Conservation (phyloP, 2,888 invertebrate species). For the Rotaria magnacalcarata region DNA sequence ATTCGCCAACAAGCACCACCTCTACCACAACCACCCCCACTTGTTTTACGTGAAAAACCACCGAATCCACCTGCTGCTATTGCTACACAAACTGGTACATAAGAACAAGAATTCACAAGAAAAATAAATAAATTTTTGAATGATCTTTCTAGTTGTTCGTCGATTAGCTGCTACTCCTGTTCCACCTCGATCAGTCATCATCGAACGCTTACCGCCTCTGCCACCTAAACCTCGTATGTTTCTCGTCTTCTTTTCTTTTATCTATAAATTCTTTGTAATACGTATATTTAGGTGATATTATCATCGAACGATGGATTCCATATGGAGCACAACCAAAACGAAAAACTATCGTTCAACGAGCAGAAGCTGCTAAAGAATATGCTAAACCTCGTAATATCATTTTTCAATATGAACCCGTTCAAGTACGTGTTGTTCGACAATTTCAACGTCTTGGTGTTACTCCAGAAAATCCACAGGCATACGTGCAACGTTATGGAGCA, state of each 20-base stretch:
- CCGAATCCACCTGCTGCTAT: not conserved
- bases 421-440: conserved; percentile 41
- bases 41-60: conserved; percentile 30
- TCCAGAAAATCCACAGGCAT: conserved; percentile 34
- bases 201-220: not conserved
- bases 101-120: too few relatives aligned
- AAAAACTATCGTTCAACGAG: conserved; percentile 15
- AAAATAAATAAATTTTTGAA: not conserved
- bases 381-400: conserved; percentile 3
- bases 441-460: conserved; percentile 42
- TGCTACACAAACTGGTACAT: not conserved
- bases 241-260: not conserved
- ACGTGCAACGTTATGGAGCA: conserved; percentile 38
- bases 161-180: conserved; percentile 9
- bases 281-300: conserved; percentile 26
- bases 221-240: conserved; percentile 14
- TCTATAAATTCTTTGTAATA: not conserved
- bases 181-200: conserved; percentile 28
- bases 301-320: conserved; percentile 27
- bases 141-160: not conserved
- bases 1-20: not conserved
- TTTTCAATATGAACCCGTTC: conserved; percentile 42
- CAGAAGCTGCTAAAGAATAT: not conserved
- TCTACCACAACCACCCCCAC: conserved; percentile 17
- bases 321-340: not conserved